Evolutionary conservation across 2,797 vertebrate species (phyloP), one percentile per base, ranked within the genome.

Genomic region (Falco rusticolus): DNA sequence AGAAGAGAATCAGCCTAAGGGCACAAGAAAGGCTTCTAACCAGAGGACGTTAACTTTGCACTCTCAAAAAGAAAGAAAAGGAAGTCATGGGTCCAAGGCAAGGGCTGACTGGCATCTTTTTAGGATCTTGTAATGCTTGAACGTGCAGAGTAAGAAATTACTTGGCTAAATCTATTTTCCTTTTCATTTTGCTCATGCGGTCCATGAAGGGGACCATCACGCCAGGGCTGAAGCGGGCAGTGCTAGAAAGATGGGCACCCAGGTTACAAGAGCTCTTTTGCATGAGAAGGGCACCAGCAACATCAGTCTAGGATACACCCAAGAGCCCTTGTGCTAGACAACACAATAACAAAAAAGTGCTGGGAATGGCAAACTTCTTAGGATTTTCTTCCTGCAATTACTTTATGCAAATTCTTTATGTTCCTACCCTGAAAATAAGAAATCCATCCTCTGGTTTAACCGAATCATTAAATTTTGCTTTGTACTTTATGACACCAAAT

Each of bases 341-440:
- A 26, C 68, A 63, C 5, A 18, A 39, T 11, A 74, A 88, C 39
- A 66, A 64, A 78, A 37, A 59, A 45, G 13, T 4, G 3, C 25
- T 74, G 16, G 39, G 16, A 86, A 86, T 1, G 2, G 53, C 31
- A 81, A 71, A 97, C 94, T 90, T 93, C 87, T 16, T 86, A 88
- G 87, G 97, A 91, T 19, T 71, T 95, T 80, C 76, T 90, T 77
- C 70, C 87, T 89, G 43, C 48, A 91, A 83, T 93, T 96, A 95
- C 66, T 96, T 85, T 34, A 94, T 85, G 47, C 74, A 96, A 97
- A 97, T 84, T 93, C 39, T 91, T 96, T 64, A 84, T 5, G 3
- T 43, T 81, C 34, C 68, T 72, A 80, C 10, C 17, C 87, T 89
- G 57, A 93, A 91, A 96, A 54, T 51, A 78, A 20, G 28, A 66